These are phyloP conservation scores for Natrix natrix DNA, from an alignment of 2,797 vertebrate species.

Conservation along the genomic window DNA sequence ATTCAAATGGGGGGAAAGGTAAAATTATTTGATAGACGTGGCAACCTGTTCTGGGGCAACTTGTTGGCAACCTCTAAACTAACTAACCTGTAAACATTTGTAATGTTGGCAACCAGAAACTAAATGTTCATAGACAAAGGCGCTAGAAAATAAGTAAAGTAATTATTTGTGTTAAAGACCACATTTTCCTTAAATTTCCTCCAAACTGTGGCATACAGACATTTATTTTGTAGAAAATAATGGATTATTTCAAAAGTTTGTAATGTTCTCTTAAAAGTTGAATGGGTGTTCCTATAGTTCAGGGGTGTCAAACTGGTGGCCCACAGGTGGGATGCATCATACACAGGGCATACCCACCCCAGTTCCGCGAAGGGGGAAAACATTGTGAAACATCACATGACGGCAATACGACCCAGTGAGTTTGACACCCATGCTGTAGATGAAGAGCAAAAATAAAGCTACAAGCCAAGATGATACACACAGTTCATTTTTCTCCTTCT, in stretches of 20 bases:
- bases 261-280: conserved; percentile 49
- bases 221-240: conserved; percentile 29
- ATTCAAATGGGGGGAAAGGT: neutral
- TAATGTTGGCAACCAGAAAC: conserved; percentile 17
- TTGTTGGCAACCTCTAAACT: neutral
- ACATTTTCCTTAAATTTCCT: conserved; percentile 52
- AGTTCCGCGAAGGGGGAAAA: neutral
- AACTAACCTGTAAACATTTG: conserved; percentile 26
- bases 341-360: no score
- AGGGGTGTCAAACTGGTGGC: neutral
- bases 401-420: accelerated
- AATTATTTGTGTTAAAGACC: conserved; percentile 57
- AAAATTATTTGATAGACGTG: conserved; percentile 6
- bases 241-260: conserved; percentile 45
- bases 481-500: neutral
- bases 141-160: conserved; percentile 41
- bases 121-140: conserved; percentile 57
- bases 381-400: accelerated
- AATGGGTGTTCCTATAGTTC: neutral
- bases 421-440: neutral
- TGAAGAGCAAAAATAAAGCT: conserved; percentile 20
- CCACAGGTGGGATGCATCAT: neutral
- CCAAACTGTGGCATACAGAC: conserved; percentile 37
- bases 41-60: conserved; percentile 30
- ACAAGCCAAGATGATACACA: neutral